Evolutionary conservation across 2,797 vertebrate species (phyloP).

Genomic region (Gymnothorax reevesii): DNA sequence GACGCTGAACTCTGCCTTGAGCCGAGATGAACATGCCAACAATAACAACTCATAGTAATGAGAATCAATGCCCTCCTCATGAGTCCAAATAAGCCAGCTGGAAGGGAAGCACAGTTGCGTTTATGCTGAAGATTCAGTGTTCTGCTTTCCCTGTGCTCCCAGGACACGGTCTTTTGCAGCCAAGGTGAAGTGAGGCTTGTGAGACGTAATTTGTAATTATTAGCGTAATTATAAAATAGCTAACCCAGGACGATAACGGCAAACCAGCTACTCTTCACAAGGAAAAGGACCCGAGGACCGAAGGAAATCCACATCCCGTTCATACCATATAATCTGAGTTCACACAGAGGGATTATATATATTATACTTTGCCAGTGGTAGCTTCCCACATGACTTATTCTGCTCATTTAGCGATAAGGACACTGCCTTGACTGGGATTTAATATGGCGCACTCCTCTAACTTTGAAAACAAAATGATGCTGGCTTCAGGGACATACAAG

Average conservation of each 20-base stretch:
- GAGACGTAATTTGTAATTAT: background rate
- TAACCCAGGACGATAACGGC: background rate
- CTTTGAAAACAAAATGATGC: constrained; percentile 7
- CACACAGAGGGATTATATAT: background rate
- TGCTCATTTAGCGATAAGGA: background rate
- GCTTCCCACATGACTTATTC: background rate
- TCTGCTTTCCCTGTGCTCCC: background rate
- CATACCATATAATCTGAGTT: background rate
- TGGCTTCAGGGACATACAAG: constrained; percentile 22
- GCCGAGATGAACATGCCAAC: constrained; percentile 3
- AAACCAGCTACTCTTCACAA: background rate
- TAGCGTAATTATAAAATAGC: background rate
- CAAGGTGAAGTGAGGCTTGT: background rate
- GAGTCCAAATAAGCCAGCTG: constrained; percentile 52
- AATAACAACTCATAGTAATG: constrained; percentile 46
- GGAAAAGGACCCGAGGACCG: background rate
- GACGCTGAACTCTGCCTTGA: constrained; percentile 15
- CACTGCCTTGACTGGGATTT: constrained; percentile 2
- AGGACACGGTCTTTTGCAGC: background rate
- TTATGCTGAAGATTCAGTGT: background rate
- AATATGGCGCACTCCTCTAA: background rate
- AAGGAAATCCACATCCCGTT: background rate
- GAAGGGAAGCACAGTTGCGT: background rate
- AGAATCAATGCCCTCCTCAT: constrained; percentile 53
- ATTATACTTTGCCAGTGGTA: background rate